phyloP scores from a whole-genome alignment of 2,113 vertebrate genomes.

The Excalfactoria chinensis region DNA sequence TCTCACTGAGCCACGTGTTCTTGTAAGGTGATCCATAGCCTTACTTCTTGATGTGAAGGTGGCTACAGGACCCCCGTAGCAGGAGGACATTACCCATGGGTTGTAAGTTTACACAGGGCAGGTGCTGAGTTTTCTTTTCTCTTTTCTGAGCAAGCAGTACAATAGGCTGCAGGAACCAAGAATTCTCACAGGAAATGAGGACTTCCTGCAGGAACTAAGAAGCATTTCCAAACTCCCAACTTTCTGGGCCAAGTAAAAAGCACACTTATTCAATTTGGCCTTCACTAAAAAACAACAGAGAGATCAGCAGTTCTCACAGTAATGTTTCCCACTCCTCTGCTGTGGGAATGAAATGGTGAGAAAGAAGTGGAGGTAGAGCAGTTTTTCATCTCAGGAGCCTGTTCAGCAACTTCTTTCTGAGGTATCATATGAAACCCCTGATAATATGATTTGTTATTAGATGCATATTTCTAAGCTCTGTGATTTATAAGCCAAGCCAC shows the following conservation, averaged over 20 bases:
- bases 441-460: background rate
- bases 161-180: slow-evolving; percentile 55
- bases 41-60: background rate
- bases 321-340: slow-evolving; percentile 30
- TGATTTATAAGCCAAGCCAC: background rate
- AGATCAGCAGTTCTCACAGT: slow-evolving; percentile 49
- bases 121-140: slow-evolving; percentile 26
- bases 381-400: background rate
- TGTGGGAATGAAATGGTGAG: slow-evolving; percentile 21
- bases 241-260: slow-evolving; percentile 54
- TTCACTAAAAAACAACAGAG: slow-evolving; percentile 32
- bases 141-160: slow-evolving; percentile 27
- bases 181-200: slow-evolving; percentile 61
- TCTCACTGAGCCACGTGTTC: background rate
- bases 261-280: slow-evolving; percentile 25
- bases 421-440: background rate
- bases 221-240: slow-evolving; percentile 44
- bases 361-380: slow-evolving; percentile 25
- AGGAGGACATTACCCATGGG: background rate
- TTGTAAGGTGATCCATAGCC: background rate
- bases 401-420: background rate
- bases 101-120: slow-evolving; percentile 43
- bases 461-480: background rate
- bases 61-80: background rate
- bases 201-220: slow-evolving; percentile 60